These are phyloP conservation scores for Calyptomena viridis DNA, from an alignment of 2,113 vertebrate species.

Conservation along the genomic window DNA sequence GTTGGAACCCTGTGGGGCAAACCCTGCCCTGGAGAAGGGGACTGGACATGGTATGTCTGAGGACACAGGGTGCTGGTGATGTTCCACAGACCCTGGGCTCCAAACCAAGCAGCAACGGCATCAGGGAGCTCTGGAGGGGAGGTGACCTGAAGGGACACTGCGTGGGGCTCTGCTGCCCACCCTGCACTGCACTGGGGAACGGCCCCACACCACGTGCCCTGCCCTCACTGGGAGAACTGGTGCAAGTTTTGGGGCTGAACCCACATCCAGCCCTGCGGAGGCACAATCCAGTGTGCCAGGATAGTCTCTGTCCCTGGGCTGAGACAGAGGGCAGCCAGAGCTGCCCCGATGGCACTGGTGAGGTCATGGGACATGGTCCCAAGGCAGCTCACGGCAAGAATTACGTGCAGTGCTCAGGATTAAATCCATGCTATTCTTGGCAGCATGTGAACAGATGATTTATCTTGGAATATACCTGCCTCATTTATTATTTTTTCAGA, in stretches of 20 bases:
- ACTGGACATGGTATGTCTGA: background rate
- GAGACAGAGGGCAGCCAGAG: background rate
- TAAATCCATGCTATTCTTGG: background rate
- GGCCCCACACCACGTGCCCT: background rate
- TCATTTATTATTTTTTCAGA: background rate
- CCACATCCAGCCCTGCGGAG: background rate
- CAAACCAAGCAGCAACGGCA: background rate
- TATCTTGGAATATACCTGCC: background rate
- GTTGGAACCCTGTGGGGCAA: background rate
- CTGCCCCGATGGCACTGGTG: rapidly evolving
- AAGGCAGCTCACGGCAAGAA: background rate
- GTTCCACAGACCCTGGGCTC: background rate
- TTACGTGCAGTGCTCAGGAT: background rate
- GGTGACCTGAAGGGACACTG: background rate
- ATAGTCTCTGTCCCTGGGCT: background rate
- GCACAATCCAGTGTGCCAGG: background rate
- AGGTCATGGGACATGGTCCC: background rate
- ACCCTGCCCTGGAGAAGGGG: background rate
- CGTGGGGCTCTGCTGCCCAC: background rate
- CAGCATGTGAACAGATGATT: background rate
- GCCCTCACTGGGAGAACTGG: background rate
- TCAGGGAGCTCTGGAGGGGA: background rate
- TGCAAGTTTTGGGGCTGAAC: background rate
- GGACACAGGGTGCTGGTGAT: background rate
- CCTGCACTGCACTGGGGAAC: rapidly evolving